Percentiles rank a stretch among this genome's conserved stretches.
phyloP scores from a whole-genome alignment of 2,113 vertebrate species.

The Menura novaehollandiae region DNA sequence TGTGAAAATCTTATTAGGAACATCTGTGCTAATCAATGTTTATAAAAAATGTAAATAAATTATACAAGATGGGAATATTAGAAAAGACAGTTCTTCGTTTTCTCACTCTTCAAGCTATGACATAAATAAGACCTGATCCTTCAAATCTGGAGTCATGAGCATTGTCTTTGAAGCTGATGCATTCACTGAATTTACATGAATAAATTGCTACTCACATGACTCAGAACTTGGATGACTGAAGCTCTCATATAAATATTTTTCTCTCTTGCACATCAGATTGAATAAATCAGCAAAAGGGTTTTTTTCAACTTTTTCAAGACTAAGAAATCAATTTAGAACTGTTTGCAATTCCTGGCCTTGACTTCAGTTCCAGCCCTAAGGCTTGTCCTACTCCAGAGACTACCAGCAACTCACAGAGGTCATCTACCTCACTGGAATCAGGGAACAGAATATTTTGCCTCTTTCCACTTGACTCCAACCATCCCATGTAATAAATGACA shows the following conservation, averaged over 20 bases:
- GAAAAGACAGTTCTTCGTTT: neutral
- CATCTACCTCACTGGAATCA: neutral
- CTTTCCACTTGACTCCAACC: neutral
- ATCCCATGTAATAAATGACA: neutral
- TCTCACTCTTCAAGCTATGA: slow-evolving; percentile 34
- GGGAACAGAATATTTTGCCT: neutral
- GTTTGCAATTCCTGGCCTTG: neutral
- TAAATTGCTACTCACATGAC: neutral
- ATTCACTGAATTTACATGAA: neutral
- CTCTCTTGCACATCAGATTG: neutral
- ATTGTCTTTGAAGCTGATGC: neutral
- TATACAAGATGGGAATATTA: neutral
- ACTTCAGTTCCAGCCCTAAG: neutral
- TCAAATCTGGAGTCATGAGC: neutral
- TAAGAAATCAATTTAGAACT: neutral
- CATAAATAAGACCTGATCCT: slow-evolving; percentile 13
- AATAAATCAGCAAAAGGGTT: neutral
- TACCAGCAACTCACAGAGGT: neutral
- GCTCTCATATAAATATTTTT: slow-evolving; percentile 2
- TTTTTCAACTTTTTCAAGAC: neutral
- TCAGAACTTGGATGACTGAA: slow-evolving; percentile 9
- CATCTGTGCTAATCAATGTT: slow-evolving; percentile 52
- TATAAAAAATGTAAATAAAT: slow-evolving; percentile 56
- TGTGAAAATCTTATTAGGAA: slow-evolving; percentile 43
- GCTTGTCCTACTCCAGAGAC: neutral